Percentiles rank a stretch among this genome's conserved stretches.
Conservation (phyloP, 92 coral and sea anemone species). For the Heteractis magnifica region DNA sequence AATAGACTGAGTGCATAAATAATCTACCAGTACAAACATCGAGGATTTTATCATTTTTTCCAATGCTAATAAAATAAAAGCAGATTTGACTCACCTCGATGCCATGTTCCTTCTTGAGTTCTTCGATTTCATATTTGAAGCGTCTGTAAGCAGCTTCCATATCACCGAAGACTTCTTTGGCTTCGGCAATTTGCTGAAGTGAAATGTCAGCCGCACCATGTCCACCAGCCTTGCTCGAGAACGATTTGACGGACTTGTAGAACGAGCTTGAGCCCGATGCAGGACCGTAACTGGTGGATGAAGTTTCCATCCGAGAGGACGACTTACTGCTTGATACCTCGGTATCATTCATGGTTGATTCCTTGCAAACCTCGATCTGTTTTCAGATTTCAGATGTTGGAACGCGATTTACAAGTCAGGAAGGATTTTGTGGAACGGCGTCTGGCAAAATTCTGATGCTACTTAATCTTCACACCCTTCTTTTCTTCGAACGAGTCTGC, state of each 20-base stretch:
- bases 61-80: background rate
- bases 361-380: conserved; percentile 26
- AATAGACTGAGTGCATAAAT: background rate
- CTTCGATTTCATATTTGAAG: conserved; percentile 77
- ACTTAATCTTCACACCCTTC: conserved; percentile 45
- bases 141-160: conserved; percentile 88
- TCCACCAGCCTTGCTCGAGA: conserved; percentile 44
- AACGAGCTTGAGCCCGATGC: conserved; percentile 35
- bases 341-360: conserved; percentile 26
- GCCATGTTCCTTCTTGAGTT: conserved; percentile 77
- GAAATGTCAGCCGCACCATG: conserved; percentile 65
- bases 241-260: conserved; percentile 50
- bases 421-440: background rate
- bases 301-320: conserved; percentile 17
- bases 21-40: background rate
- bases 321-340: conserved; percentile 27
- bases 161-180: conserved; percentile 90
- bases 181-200: conserved; percentile 89
- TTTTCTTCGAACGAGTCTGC: conserved; percentile 17
- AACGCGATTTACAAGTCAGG: conserved; percentile 6
- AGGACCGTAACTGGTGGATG: conserved; percentile 23
- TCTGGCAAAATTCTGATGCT: conserved; percentile 23
- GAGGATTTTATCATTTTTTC: background rate
- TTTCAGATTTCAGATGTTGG: conserved; percentile 7
- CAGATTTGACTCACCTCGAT: conserved; percentile 78